Base-by-base conservation (phyloP, 2,888 invertebrate species). In the Thera britannica region DNA sequence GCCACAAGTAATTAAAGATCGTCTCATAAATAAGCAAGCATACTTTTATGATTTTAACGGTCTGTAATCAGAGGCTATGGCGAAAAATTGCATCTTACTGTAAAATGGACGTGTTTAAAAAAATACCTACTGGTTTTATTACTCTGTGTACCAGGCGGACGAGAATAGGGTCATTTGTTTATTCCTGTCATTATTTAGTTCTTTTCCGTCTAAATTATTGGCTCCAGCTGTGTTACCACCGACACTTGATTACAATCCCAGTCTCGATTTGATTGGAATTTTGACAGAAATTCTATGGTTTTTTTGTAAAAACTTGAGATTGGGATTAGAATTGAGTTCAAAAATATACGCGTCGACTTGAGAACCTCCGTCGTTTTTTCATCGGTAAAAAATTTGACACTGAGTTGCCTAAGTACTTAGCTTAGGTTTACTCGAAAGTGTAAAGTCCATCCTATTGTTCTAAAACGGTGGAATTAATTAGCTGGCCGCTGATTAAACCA, bases 1-100 rank as follows among this genome's bases (percentile, higher is more conserved):
- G 64, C 74, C 68, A 62, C 75, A 72, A 72, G 74, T 75, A 83
- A 83, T 82, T 82, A 79, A 77, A 75, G 65, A 79, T 76, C 75
- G 72, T 79, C 69, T 64, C 60, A 72, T 77, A 75, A 79, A 79
- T 79, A 71, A 74, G 68, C 69, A 54, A 62, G 68, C 65, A 62
- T 67, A 63, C 58, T 67, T 70, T 72, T 68, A 72, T 72, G 72
- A 71, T 72, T 60, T 34, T 75, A 73, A 72, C 75, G 71, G 73
- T 67, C 58, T 44, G 55, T 64, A 62, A 64, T 62, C 48, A 70
- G 57, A 46, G 46, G 54, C 48, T 54, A 59, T 59, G 23, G 62
- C 64, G 64, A 70, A 70, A 72, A 65, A 52, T 60, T 56, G 69
- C 55, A 65, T 46, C 9, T 51, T 60, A 61, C 56, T 62, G 65